These are phyloP conservation scores for Pogonophryne albipinna DNA, from an alignment of 2,797 vertebrate genomes.

Conservation along the genomic window DNA sequence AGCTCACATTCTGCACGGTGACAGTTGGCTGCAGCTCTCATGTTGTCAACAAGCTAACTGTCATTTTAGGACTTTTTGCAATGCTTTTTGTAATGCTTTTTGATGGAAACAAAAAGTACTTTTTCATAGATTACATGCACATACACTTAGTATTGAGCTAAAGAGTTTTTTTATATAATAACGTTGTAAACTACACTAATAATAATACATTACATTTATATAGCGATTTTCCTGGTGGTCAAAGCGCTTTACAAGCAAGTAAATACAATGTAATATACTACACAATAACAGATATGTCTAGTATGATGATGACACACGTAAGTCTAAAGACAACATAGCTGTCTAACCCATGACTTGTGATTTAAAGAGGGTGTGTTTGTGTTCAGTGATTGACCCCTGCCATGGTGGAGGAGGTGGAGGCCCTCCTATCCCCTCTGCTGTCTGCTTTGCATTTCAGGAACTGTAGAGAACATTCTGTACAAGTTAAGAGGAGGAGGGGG, in stretches of 20 bases:
- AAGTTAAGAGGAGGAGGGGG: conserved; percentile 32
- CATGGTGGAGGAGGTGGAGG: conserved; percentile 51
- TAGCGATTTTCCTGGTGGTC: too few relatives aligned
- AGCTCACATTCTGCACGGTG: not conserved
- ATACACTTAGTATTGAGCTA: too few relatives aligned
- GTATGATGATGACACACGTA: not conserved
- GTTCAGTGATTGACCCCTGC: conserved; percentile 61
- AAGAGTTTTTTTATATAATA: too few relatives aligned
- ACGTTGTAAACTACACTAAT: not conserved
- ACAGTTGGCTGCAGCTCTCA: conserved; percentile 2
- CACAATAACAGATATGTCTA: not conserved
- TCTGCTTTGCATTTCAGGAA: conserved; percentile 70
- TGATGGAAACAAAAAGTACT: not conserved
- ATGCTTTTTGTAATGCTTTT: conserved; percentile 3
- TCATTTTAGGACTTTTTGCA: not conserved
- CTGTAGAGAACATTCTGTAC: conserved; percentile 80
- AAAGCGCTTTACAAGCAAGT: too few relatives aligned
- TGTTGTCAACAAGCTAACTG: conserved; percentile 27
- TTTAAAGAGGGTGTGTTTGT: conserved; percentile 42
- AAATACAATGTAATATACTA: not conserved
- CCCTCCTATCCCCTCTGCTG: conserved; percentile 48
- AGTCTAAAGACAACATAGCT: conserved; percentile 30
- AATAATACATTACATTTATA: too few relatives aligned
- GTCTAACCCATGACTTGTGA: conserved; percentile 51
- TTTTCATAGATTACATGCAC: too few relatives aligned